These are phyloP conservation scores for Ricordea florida DNA, from an alignment of 92 coral and sea anemone genomes.

Conservation along the genomic window DNA sequence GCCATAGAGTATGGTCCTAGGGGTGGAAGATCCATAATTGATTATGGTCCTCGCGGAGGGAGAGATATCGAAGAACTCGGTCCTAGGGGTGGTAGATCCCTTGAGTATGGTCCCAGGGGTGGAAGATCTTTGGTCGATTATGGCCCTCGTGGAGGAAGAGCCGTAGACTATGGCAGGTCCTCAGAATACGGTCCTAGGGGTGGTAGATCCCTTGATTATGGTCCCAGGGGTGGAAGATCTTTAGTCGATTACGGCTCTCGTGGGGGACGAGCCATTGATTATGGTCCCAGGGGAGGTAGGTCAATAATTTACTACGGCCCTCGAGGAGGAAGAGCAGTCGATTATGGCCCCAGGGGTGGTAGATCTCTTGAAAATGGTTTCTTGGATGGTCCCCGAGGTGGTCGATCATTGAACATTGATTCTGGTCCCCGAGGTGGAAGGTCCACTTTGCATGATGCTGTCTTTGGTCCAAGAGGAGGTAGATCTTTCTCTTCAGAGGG, in stretches of 20 bases:
- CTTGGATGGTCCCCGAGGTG: conserved; percentile 57
- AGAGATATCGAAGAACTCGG: conserved; percentile 34
- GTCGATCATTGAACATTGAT: neutral
- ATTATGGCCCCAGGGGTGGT: conserved; percentile 41
- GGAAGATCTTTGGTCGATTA: neutral
- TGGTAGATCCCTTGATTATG: conserved; percentile 1
- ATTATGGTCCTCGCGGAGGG: conserved; percentile 48
- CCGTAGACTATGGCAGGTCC: too few species aligned
- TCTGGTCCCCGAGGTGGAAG: conserved; percentile 54
- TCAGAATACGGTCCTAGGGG: conserved; percentile 12
- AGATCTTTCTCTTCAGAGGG: neutral
- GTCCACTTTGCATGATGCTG: neutral
- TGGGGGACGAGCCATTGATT: conserved; percentile 18
- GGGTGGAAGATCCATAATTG: conserved; percentile 12
- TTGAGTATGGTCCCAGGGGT: neutral
- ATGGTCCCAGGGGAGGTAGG: conserved; percentile 52
- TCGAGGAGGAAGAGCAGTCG: conserved; percentile 49
- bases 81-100: conserved; percentile 33
- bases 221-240: conserved; percentile 24
- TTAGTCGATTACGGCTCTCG: conserved; percentile 30
- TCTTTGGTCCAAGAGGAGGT: conserved; percentile 19
- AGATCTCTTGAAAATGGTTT: conserved; percentile 30
- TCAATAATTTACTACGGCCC: conserved; percentile 5
- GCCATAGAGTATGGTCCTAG: conserved; percentile 30
- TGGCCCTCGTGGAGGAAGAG: conserved; percentile 55